Evolutionary conservation across 1,140 invertebrate species (phyloP), one percentile per base, ranked within the genome.

Genomic region (Drosophila azteca): DNA sequence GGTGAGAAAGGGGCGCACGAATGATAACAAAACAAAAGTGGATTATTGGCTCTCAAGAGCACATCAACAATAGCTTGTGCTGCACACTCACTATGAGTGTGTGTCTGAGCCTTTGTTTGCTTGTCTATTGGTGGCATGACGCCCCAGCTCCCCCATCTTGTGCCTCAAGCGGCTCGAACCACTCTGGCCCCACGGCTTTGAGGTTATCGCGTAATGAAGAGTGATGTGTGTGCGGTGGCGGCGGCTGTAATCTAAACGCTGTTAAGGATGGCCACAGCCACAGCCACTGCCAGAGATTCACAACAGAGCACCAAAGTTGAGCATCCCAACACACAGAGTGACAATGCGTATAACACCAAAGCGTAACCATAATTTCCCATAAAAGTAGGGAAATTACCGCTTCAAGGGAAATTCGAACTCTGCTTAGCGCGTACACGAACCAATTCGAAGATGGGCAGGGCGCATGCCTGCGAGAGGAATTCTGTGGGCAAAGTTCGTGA

Each of bases 1-100:
- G 45, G 51, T 51, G 65, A 31, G 43, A 52, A 51, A 26, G 60
- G 69, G 69, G 59, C 58, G 58, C 60, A 59, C 62, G 54, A 81
- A 78, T 83, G 83, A 88, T 88, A 88, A 85, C 79, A 88, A 88
- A 77, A 88, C 83, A 79, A 83, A 90, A 90, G 85, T 90, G 71
- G 85, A 90, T 90, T 90, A 90, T 90, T 85, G 85, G 85, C 81
- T 88, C 79, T 88, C 65, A 39, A 39, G 53, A 82, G 75, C 66
- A 59, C 61, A 88, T 87, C 77, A 88, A 83, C 79, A 87, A 88
- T 71, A 53, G 67, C 61, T 64, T 65, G 44, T 51, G 45, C 49
- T 53, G 43, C 35, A 13, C 31, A 13, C 31, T 11, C 31, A 2
- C 8, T 35, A 35, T 35, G 9, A 35, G 31, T 11, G 39, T 50